phyloP scores from a whole-genome alignment of 92 coral and sea anemone species.

The Meandrina meandrites region DNA sequence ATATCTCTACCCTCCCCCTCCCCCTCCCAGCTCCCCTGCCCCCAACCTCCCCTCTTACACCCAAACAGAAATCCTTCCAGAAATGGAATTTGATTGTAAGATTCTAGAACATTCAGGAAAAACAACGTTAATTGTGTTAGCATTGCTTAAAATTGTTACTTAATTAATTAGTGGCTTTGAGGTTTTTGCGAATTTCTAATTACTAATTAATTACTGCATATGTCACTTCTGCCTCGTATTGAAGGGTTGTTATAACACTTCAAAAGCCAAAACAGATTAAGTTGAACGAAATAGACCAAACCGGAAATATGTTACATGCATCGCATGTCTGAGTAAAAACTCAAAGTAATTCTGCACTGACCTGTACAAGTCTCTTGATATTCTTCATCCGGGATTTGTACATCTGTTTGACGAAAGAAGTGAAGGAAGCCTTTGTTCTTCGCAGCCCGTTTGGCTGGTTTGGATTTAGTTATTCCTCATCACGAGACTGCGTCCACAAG shows the following conservation, averaged over 20 bases:
- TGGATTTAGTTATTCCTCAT: neutral
- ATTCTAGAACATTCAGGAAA: neutral
- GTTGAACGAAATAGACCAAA: neutral
- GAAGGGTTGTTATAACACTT: neutral
- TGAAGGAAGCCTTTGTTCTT: neutral
- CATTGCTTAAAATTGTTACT: neutral
- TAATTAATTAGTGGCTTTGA: neutral
- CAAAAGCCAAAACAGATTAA: neutral
- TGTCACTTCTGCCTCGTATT: neutral
- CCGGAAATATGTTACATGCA: constrained; percentile 23
- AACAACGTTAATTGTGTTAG: neutral
- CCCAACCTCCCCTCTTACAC: neutral
- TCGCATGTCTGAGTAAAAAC: constrained; percentile 1
- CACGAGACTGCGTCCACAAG: neutral
- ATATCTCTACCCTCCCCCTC: no score
- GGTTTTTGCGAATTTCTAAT: neutral
- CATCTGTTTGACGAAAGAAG: constrained; percentile 14
- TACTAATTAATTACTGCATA: constrained; percentile 7
- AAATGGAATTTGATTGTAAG: neutral
- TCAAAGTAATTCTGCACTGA: neutral
- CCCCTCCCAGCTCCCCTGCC: no score
- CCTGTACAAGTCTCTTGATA: neutral
- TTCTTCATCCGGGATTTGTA: constrained; percentile 13
- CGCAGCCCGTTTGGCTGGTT: neutral
- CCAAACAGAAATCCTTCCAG: neutral